A percentile compares a stretch with the other conserved stretches of the same genome.
phyloP scores from a whole-genome alignment of 1,140 invertebrate species.

The Pogonognathellus flavescens region DNA sequence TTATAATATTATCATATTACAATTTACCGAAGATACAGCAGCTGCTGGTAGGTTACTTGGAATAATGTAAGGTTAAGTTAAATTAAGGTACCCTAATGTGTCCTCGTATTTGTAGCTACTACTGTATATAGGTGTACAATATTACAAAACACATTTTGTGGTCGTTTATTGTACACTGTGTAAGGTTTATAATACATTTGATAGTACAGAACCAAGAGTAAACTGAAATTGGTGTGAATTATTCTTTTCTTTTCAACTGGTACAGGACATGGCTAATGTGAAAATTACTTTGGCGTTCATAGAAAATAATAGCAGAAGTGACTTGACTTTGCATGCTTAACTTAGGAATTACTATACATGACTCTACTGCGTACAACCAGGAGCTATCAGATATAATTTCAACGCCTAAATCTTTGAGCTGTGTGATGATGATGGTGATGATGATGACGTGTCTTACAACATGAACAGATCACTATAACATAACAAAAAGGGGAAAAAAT shows the following conservation, averaged over 20 bases:
- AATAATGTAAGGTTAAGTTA: conserved; percentile 36
- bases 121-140: neutral
- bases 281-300: conserved; percentile 64
- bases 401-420: conserved; percentile 55
- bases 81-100: conserved; percentile 1
- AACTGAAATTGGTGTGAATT: conserved; percentile 62
- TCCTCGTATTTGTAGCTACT: conserved; percentile 13
- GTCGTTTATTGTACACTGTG: conserved; percentile 28
- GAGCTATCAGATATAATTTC: conserved; percentile 57
- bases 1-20: conserved; percentile 9
- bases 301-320: conserved; percentile 50
- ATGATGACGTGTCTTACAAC: no score
- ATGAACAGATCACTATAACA: no score
- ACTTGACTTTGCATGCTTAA: neutral
- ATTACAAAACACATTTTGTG: conserved; percentile 17
- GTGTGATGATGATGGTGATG: neutral
- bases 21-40: neutral
- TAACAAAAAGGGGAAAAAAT: no score
- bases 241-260: conserved; percentile 43
- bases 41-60: neutral
- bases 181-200: conserved; percentile 2
- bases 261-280: conserved; percentile 66
- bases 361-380: conserved; percentile 49
- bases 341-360: conserved; percentile 10
- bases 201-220: conserved; percentile 3